Conservation (phyloP, 2,113 vertebrate genomes). For the Triplophysa dalaica region DNA sequence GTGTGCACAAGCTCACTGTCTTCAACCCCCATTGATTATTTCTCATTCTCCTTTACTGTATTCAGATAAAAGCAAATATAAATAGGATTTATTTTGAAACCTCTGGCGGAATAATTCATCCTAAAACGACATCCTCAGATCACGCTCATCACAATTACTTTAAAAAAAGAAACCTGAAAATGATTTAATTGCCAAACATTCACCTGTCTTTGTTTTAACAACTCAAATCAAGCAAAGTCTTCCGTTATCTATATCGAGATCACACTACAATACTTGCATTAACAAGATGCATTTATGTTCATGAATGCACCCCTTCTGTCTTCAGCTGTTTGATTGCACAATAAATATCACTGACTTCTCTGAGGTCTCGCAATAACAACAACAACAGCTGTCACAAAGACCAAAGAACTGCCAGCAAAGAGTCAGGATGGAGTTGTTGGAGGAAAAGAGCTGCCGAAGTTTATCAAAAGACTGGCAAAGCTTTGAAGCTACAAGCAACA, state of each 20-base stretch:
- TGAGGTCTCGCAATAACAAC: background rate
- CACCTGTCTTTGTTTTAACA: background rate
- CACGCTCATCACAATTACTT: background rate
- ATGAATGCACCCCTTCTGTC: slow-evolving; percentile 1
- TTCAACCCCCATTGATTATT: background rate
- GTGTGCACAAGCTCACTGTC: background rate
- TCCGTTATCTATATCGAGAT: background rate
- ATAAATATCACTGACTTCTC: slow-evolving; percentile 29
- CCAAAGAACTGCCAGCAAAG: slow-evolving; percentile 9
- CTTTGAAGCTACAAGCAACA: background rate
- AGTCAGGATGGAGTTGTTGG: background rate
- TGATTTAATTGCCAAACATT: background rate
- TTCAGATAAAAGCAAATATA: background rate
- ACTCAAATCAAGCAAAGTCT: background rate
- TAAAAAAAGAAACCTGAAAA: background rate
- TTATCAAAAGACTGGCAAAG: slow-evolving; percentile 4
- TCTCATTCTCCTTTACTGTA: background rate
- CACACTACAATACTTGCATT: background rate
- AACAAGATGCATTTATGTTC: slow-evolving; percentile 17
- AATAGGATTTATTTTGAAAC: background rate
- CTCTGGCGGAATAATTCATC: background rate
- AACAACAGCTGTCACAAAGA: slow-evolving; percentile 16
- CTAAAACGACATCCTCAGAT: background rate
- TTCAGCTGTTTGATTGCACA: slow-evolving; percentile 27
- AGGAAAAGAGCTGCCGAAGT: background rate